Base-by-base conservation (phyloP, 1,140 invertebrate species). In the Zaprionus inermis region DNA sequence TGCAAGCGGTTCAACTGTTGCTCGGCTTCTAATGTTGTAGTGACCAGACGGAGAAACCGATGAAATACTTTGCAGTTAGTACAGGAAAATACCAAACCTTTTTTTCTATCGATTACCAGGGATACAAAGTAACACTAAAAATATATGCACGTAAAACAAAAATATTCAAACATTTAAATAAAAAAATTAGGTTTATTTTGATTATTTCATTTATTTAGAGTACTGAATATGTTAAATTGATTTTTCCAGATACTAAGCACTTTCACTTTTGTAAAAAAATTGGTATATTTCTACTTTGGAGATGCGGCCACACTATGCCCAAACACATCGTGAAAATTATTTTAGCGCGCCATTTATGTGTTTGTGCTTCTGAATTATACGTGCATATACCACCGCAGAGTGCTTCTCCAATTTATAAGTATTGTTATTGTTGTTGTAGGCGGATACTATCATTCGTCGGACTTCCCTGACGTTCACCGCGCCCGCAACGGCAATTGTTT, bases 281-380 rank as follows among this genome's bases (percentile, higher is more conserved):
- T 49, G 18, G 44, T 12, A 49, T 49, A 5, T 5, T 22, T 49
- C 22, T n/a, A 10, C 10, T 22, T 18, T 11, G 4, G 3, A 49
- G 10, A 3, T 49, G 30, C 28, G 71, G 71, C 36, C 64, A 28
- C 64, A 68, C 57, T 30, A n/a, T 59, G 34, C 22, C 56, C 30
- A 68, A 65, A 56, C 70, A 59, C 63, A 60, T 22, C 51, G 71
- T 73, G 65, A 69, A 73, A 73, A 73, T 36, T 66, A 61, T 60
- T 67, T 46, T 56, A 56, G 49, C 71, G 65, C 73, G 73, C 70
- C 73, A 72, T 76, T 72, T 66, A 57, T 66, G 69, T 65, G 59
- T 49, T 72, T 66, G 70, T 58, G 20, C 56, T 73, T 58, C 41
- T 32, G 18, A 54, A 36, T 24, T 32, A 22, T 36, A 24, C 61